Base-by-base conservation (phyloP, 2,797 vertebrate genomes). In the Myoxocephalus aenaeus region DNA sequence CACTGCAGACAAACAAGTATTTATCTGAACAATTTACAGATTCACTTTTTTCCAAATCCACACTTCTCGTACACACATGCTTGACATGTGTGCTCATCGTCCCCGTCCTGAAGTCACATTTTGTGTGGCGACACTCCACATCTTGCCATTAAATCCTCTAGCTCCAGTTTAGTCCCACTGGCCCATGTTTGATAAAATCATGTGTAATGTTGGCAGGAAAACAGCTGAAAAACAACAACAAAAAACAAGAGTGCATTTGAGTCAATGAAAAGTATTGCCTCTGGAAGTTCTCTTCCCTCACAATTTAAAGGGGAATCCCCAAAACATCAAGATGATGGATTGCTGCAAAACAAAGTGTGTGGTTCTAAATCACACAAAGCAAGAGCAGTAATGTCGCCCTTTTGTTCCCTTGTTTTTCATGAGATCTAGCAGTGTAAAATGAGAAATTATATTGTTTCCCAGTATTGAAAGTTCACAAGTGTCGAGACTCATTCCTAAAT, bases 21-120 rank as follows among this genome's bases (percentile, higher is more conserved):
- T 92, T 90, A 83, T 84, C 44, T 91, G 58, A 63, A 83, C 75
- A 75, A 84, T 87, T 85, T 92, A 81, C 79, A 82, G 75, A 80
- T 74, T 76, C 29, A 65, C 54, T 69, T 81, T 70, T 69, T 79
- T 64, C 65, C 79, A 57, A 93, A 94, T 87, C 92, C 92, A 80
- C 86, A 85, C 86, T 79, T 93, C 74, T 89, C 92, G 94, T 8
- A 32, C 56, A 64, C 62, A 95, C 90, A 90, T 94, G 93, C 91
- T 92, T 82, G 92, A 85, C 95, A 96, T 90, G 93, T 96, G 95
- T 95, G 90, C 56, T 74, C 83, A 2, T 84, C 75, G n/a, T 74
- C 83, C 79, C 64, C 59, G 22, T 80, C 80, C 70, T 36, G 25
- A 34, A 75, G 63, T 80, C 66, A 75, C 75, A 81, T 77, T 32